Conservation (phyloP, 2,888 invertebrate genomes). For the Mantis religiosa region DNA sequence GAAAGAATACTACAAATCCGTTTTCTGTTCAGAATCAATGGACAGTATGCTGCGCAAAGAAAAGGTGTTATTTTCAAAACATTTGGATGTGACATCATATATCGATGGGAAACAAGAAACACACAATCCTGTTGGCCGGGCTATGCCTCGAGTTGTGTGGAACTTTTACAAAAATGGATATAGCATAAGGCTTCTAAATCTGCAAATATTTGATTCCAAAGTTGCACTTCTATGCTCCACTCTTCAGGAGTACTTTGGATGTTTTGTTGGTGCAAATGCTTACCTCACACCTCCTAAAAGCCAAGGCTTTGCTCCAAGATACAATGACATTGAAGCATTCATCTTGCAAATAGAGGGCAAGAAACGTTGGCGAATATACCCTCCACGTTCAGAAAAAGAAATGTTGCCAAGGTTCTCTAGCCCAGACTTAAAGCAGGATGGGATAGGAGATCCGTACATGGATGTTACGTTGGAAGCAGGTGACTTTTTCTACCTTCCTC, state of each 20-base stretch:
- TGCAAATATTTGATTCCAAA: slow-evolving; percentile 72
- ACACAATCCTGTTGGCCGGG: slow-evolving; percentile 72
- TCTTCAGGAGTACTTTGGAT: slow-evolving; percentile 89
- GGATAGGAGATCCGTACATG: slow-evolving; percentile 74
- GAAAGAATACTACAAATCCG: slow-evolving; percentile 54
- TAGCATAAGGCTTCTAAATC: slow-evolving; percentile 85
- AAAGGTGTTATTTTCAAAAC: slow-evolving; percentile 75
- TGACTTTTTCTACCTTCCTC: slow-evolving; percentile 90
- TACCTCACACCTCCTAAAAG: slow-evolving; percentile 93
- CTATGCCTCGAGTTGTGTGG: slow-evolving; percentile 79
- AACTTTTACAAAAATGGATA: slow-evolving; percentile 85
- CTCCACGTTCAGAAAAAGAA: slow-evolving; percentile 63
- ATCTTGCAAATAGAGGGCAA: slow-evolving; percentile 92
- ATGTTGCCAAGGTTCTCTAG: slow-evolving; percentile 79
- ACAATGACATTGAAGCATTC: slow-evolving; percentile 98
- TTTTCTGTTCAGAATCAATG: slow-evolving; percentile 72
- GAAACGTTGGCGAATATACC: slow-evolving; percentile 90
- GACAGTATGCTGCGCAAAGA: slow-evolving; percentile 73
- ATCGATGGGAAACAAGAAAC: slow-evolving; percentile 73
- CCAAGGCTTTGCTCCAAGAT: slow-evolving; percentile 98
- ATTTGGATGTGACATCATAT: slow-evolving; percentile 91
- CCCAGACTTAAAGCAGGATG: slow-evolving; percentile 64
- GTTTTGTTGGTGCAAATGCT: slow-evolving; percentile 91
- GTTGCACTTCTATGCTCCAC: slow-evolving; percentile 61
- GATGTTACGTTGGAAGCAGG: slow-evolving; percentile 79